These are phyloP conservation scores for Kryptopterus vitreolus DNA, from an alignment of 2,797 vertebrate genomes.

Conservation along the genomic window DNA sequence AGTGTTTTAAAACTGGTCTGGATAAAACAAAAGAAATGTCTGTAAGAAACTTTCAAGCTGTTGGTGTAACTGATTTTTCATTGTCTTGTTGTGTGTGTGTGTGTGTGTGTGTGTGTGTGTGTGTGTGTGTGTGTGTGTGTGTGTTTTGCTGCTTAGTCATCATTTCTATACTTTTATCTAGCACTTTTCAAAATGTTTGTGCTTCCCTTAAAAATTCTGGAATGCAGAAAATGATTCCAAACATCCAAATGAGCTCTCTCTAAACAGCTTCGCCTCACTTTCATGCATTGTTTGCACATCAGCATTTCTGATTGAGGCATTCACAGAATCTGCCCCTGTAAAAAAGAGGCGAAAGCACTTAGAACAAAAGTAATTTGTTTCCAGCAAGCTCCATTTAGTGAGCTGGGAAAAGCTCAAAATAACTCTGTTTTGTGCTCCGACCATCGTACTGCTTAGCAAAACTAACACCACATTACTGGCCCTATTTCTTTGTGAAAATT, in stretches of 20 bases:
- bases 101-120: too few species aligned
- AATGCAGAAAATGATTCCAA: background rate
- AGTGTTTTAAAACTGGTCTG: too few species aligned
- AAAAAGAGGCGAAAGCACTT: background rate
- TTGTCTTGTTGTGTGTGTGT: too few species aligned
- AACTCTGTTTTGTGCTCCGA: background rate
- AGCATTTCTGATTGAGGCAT: slow-evolving; percentile 14
- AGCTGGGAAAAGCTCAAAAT: background rate
- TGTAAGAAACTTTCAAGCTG: too few species aligned
- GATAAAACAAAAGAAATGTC: too few species aligned
- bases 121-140: background rate
- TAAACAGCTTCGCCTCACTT: background rate
- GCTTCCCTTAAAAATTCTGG: too few species aligned
- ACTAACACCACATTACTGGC: background rate
- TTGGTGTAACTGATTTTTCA: too few species aligned
- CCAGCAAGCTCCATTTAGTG: background rate
- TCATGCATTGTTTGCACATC: background rate
- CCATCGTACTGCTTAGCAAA: background rate
- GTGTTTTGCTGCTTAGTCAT: background rate
- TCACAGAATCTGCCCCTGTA: background rate
- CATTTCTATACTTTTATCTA: background rate
- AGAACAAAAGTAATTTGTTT: slow-evolving; percentile 22
- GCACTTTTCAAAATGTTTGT: background rate
- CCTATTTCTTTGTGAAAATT: slow-evolving; percentile 9
- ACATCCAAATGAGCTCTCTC: background rate